These are phyloP conservation scores for Pluvialis apricaria DNA, from an alignment of 2,113 vertebrate species.

Conservation along the genomic window DNA sequence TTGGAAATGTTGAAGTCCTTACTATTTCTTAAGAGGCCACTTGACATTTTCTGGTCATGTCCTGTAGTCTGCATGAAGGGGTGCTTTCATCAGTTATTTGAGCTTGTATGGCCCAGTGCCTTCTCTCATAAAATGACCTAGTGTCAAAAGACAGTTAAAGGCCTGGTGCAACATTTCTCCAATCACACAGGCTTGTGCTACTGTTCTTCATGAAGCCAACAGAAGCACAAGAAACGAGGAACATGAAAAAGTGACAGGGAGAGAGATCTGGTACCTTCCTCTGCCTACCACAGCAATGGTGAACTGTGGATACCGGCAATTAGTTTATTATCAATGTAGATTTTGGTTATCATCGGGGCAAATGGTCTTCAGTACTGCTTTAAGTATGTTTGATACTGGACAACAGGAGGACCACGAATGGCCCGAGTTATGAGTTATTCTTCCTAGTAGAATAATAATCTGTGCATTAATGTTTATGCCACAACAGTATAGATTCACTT, in stretches of 20 bases:
- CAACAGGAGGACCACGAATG: not conserved
- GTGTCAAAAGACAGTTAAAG: not conserved
- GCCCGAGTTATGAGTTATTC: not conserved
- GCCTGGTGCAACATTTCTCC: not conserved
- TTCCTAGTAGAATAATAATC: not conserved
- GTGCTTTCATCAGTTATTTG: not conserved
- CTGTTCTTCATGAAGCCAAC: not conserved
- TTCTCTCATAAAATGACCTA: not conserved
- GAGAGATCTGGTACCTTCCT: not conserved
- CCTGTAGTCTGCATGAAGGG: not conserved
- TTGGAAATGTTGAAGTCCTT: not conserved
- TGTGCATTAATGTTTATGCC: not conserved
- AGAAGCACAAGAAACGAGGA: not conserved
- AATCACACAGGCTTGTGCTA: not conserved
- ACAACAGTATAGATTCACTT: not conserved
- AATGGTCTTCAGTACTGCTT: not conserved
- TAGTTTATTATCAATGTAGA: not conserved
- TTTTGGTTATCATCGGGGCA: not conserved
- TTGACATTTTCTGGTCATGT: not conserved
- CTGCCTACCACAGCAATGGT: not conserved
- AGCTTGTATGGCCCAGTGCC: not conserved
- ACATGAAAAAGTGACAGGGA: not conserved
- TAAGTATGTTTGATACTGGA: not conserved
- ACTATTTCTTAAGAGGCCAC: not conserved
- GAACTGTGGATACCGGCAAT: not conserved